Evolutionary conservation across 35 echinoderm and acorn worm species (phyloP).

Genomic region (Acanthaster planci): DNA sequence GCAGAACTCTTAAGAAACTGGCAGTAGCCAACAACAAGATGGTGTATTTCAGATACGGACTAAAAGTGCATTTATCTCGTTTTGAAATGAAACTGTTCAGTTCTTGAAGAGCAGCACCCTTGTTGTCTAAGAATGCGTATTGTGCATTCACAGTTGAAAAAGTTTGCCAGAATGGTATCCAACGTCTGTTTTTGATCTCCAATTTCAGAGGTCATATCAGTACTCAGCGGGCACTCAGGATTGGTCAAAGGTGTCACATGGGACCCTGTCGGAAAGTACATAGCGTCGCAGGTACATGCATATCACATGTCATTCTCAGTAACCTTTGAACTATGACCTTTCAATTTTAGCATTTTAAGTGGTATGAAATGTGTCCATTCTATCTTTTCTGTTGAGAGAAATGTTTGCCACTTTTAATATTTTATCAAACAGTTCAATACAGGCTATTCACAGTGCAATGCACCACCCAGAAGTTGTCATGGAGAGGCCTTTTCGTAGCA

Average conservation of each 20-base stretch:
- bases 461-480: too few relatives aligned
- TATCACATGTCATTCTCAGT: neutral
- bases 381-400: conserved; percentile 5
- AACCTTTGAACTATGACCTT: neutral
- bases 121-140: too few relatives aligned
- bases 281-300: conserved; percentile 85
- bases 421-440: too few relatives aligned
- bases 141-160: neutral
- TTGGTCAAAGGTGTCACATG: conserved; percentile 95
- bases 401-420: too few relatives aligned
- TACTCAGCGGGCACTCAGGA: conserved; percentile 88
- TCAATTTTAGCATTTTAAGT: neutral
- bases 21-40: too few relatives aligned
- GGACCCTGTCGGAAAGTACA: conserved; percentile 98
- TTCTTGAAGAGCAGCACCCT: too few relatives aligned
- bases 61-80: too few relatives aligned
- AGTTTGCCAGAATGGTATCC: neutral
- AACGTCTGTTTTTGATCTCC: conserved; percentile 26
- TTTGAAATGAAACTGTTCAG: too few relatives aligned
- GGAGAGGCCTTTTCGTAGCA: too few relatives aligned
- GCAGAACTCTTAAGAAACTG: too few relatives aligned
- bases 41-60: too few relatives aligned
- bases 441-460: too few relatives aligned
- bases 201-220: conserved; percentile 64
- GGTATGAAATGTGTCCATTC: neutral